Evolutionary conservation across 2,113 vertebrate species (phyloP).

Genomic region (Gallinago jamesoni): DNA sequence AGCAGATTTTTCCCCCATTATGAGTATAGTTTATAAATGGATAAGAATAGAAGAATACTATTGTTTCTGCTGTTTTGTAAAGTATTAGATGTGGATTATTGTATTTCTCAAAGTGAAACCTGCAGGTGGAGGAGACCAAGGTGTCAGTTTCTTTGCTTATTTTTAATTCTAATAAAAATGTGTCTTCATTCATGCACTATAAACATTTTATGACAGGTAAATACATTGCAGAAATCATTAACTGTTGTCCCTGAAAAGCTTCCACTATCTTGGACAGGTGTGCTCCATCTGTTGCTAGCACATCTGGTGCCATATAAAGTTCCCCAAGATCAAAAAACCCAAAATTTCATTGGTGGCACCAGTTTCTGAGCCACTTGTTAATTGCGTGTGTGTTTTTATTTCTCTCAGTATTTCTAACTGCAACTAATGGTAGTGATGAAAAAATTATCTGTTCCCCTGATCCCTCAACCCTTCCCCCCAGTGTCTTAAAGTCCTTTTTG

Average conservation of each 20-base stretch:
- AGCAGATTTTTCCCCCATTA: accelerated
- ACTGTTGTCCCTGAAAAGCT: neutral
- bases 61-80: neutral
- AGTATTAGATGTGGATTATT: neutral
- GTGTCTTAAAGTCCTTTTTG: no score
- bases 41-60: neutral
- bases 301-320: no score
- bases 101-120: neutral
- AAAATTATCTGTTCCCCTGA: no score
- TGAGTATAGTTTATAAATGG: neutral
- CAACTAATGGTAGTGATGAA: no score
- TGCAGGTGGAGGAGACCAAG: neutral
- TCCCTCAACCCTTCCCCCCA: no score
- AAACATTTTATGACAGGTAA: neutral
- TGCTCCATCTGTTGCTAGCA: no score
- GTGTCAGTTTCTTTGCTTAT: neutral
- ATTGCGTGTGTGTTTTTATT: no score
- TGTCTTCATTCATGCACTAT: neutral
- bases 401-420: no score
- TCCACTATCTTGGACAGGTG: neutral
- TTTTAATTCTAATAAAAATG: neutral
- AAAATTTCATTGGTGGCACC: no score
- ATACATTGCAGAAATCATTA: neutral
- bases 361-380: no score
- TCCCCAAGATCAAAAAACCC: no score